Evolutionary conservation across 2,113 vertebrate species (phyloP), one percentile per base, ranked within the genome.

Genomic region (Otus sunia): DNA sequence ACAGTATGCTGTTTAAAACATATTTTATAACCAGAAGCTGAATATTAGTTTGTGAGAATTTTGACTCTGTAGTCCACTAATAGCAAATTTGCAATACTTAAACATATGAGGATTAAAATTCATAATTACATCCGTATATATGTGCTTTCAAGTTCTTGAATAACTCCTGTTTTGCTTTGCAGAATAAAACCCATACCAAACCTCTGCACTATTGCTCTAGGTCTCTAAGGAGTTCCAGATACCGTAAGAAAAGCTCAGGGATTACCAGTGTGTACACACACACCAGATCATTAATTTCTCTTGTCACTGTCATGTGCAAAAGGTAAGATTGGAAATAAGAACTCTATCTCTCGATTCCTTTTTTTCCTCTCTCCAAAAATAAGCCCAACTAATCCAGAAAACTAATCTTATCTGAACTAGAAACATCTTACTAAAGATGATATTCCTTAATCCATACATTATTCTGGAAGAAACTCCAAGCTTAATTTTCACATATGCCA

Each of bases 1-100:
- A 11, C 36, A 47, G 8, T 5, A 9, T 23, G 15, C 16, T 43
- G n/a, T 34, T 92, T 9, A 73, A 29, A 2, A 14, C 1, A 0
- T 20, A 63, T 60, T 79, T 79, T 50, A 80, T 41, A 78, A 55
- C 26, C 43, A 82, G 56, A 85, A 74, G 34, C 21, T 27, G 52
- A 63, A 2, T 12, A 39, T 20, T 26, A 36, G 14, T 34, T 52
- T 26, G 56, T 20, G 8, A 81, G 47, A 78, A 62, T 71, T 66
- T 55, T 23, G 25, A 83, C 55, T 72, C 25, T 55, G 50, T 29
- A 85, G 15, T 14, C 23, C 5, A 4, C 53, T 34, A 58, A 41
- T 8, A 69, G 45, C 55, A 66, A 17, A 15, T 45, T 50, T 39
- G 43, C 25, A 77, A 15, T 17, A 66, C 5, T 58, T 75, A 67